These are phyloP conservation scores for Pluvianellus socialis DNA, from an alignment of 2,113 vertebrate genomes.

Conservation along the genomic window DNA sequence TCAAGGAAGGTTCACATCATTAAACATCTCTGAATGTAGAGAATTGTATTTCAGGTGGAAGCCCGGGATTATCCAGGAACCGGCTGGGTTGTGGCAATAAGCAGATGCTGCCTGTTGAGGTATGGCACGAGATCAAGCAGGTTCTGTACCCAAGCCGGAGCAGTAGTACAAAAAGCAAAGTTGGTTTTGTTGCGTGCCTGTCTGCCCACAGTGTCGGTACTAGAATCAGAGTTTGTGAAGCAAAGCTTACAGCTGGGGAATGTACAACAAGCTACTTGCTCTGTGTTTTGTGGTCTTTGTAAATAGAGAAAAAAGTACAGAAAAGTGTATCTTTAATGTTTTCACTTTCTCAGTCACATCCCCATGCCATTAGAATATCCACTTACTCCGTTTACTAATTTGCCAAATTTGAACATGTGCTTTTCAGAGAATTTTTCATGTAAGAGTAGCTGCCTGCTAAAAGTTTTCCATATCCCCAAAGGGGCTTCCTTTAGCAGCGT, in stretches of 20 bases:
- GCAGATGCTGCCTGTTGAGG: neutral
- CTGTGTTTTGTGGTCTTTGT: neutral
- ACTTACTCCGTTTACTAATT: neutral
- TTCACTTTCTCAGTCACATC: neutral
- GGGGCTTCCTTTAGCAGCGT: neutral
- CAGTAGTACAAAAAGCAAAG: neutral
- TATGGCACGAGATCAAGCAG: neutral
- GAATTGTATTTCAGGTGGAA: neutral
- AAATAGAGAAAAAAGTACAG: neutral
- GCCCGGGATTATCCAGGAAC: neutral
- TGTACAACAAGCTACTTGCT: neutral
- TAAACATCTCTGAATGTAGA: neutral
- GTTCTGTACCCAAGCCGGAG: neutral
- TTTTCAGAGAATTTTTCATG: neutral
- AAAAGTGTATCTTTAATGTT: neutral
- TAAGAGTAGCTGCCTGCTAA: neutral
- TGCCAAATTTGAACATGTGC: neutral
- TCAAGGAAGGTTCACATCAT: neutral
- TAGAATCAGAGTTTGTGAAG: neutral
- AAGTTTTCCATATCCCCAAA: neutral
- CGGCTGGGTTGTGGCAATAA: neutral
- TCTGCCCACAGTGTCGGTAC: rapidly evolving
- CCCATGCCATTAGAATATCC: neutral
- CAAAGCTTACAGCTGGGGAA: neutral
- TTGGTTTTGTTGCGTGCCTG: neutral